These are phyloP conservation scores for Bufotes viridis DNA, from an alignment of 2,797 vertebrate species.

Conservation along the genomic window DNA sequence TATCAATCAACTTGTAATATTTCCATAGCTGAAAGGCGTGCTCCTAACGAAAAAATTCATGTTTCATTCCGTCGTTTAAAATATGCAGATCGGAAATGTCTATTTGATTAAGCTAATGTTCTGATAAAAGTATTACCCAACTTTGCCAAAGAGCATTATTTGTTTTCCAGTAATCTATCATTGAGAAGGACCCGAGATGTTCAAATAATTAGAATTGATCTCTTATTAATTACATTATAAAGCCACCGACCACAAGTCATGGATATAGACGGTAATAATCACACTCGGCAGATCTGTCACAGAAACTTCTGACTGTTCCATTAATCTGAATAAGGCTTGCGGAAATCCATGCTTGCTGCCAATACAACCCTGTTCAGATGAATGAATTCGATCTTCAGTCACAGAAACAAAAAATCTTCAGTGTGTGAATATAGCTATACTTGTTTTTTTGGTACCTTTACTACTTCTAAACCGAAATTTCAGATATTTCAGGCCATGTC, in stretches of 20 bases:
- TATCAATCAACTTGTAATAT: constrained; percentile 26
- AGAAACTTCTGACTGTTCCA: too few species aligned
- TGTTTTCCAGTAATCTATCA: neutral
- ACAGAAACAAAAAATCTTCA: too few species aligned
- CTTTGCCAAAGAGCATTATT: neutral
- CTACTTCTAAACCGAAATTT: too few species aligned
- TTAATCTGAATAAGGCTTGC: too few species aligned
- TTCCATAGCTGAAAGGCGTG: neutral
- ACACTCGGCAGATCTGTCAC: too few species aligned
- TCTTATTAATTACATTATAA: neutral
- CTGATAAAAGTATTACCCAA: neutral
- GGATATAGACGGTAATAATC: too few species aligned
- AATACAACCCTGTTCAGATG: too few species aligned
- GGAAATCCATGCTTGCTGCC: too few species aligned
- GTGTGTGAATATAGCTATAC: too few species aligned
- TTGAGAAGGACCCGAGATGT: neutral
- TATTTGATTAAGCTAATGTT: neutral
- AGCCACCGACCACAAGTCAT: neutral
- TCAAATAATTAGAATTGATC: neutral
- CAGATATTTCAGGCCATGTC: too few species aligned
- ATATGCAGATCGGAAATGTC: neutral
- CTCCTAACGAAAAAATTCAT: constrained; percentile 17
- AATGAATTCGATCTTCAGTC: too few species aligned
- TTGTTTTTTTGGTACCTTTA: too few species aligned
- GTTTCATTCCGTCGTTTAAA: constrained; percentile 6